phyloP scores from a whole-genome alignment of 2,113 vertebrate genomes.

The Pterocles gutturalis region DNA sequence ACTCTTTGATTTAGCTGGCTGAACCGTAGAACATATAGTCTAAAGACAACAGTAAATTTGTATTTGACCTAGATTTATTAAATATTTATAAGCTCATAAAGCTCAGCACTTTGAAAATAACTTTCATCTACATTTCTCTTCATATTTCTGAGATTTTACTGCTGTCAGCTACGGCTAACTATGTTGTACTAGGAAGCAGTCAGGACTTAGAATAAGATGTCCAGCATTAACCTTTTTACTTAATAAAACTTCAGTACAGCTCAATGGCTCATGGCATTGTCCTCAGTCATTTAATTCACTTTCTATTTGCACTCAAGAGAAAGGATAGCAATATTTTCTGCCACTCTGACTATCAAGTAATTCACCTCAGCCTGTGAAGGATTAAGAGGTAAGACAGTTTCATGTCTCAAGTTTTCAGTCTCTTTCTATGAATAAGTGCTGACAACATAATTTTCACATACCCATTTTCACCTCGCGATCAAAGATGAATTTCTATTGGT shows the following conservation, averaged over 20 bases:
- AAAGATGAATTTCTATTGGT: neutral
- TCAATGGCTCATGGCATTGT: neutral
- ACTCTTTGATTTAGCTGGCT: neutral
- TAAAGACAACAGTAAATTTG: neutral
- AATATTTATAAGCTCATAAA: slow-evolving; percentile 39
- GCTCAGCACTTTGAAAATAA: slow-evolving; percentile 29
- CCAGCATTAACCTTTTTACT: slow-evolving; percentile 37
- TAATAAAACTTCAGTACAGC: slow-evolving; percentile 23
- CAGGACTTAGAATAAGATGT: neutral
- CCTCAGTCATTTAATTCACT: slow-evolving; percentile 43
- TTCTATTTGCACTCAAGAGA: neutral
- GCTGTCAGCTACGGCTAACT: neutral
- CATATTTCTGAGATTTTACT: neutral
- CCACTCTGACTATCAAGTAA: neutral
- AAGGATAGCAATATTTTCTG: neutral
- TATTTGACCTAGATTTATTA: neutral
- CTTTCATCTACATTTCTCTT: slow-evolving; percentile 41
- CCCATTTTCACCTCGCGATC: neutral
- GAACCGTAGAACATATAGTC: neutral
- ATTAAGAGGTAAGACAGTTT: slow-evolving; percentile 15
- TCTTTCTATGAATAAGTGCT: neutral
- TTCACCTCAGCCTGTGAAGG: neutral
- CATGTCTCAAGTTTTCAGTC: neutral
- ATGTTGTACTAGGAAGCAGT: neutral
- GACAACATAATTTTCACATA: neutral